A percentile compares a stretch with the other conserved stretches of the same genome.
These are phyloP conservation scores for Condylostylus longicornis DNA, from an alignment of 1,140 invertebrate species.

Conservation along the genomic window DNA sequence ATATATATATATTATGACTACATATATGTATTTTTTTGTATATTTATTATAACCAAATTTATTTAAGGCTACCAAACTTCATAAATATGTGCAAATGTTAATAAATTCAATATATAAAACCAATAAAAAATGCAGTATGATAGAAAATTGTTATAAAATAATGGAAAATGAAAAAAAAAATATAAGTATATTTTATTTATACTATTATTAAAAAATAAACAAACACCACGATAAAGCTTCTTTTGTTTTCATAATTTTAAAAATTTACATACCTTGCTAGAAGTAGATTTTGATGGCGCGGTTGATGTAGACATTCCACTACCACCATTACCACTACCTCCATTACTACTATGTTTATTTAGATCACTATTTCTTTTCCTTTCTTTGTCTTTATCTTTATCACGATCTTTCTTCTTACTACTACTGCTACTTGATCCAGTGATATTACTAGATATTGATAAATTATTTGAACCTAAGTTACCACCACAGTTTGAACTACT, in stretches of 20 bases:
- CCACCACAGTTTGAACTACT: slow-evolving; percentile 12
- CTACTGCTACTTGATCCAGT: slow-evolving; percentile 26
- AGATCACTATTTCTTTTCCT: slow-evolving; percentile 20
- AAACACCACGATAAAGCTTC: not conserved
- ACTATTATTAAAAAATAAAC: too few species aligned
- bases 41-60: too few species aligned
- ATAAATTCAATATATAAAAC: too few species aligned
- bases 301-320: slow-evolving; percentile 16
- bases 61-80: too few species aligned
- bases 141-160: too few species aligned
- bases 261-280: not conserved
- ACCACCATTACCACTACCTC: slow-evolving; percentile 5
- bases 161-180: too few species aligned
- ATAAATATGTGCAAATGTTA: too few species aligned
- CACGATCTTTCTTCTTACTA: slow-evolving; percentile 40
- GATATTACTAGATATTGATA: not conserved
- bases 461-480: not conserved
- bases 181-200: too few species aligned
- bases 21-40: too few species aligned
- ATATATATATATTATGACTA: too few species aligned
- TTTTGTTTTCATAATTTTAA: not conserved
- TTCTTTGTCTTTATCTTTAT: slow-evolving; percentile 29
- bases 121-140: too few species aligned
- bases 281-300: not conserved
- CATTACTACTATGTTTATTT: slow-evolving; percentile 22